A percentile compares a stretch with the other conserved stretches of the same genome.
phyloP scores from a whole-genome alignment of 2,113 vertebrate genomes.

The Carassius gibelio region DNA sequence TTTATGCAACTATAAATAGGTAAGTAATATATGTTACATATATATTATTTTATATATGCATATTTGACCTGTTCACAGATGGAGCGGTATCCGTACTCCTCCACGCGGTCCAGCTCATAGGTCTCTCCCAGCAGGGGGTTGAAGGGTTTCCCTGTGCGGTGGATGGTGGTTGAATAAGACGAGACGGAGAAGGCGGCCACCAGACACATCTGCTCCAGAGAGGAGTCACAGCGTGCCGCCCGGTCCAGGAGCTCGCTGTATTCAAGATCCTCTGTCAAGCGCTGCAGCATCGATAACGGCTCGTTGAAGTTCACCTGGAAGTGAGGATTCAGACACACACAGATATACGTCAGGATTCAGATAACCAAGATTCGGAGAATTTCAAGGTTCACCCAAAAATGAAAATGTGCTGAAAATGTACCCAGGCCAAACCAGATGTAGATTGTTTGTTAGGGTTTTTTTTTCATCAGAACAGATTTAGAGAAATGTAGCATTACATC shows the following conservation, averaged over 20 bases:
- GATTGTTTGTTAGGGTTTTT: no score
- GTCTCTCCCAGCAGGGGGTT: constrained; percentile 78
- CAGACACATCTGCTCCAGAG: constrained; percentile 76
- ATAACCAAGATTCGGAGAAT: no score
- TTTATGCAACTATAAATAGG: background rate
- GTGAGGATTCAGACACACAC: background rate
- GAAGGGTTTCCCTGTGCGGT: constrained; percentile 77
- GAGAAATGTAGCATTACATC: no score
- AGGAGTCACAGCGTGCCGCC: constrained; percentile 73
- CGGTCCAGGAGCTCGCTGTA: constrained; percentile 92
- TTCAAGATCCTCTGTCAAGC: constrained; percentile 92
- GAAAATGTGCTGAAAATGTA: no score
- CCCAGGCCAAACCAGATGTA: no score
- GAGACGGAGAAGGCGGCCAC: constrained; percentile 77
- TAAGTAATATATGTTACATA: background rate
- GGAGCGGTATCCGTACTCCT: constrained; percentile 75
- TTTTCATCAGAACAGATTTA: no score
- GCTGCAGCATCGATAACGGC: constrained; percentile 90
- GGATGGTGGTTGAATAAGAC: constrained; percentile 76
- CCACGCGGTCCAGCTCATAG: constrained; percentile 74
- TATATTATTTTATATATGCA: background rate
- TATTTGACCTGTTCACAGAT: constrained; percentile 72
- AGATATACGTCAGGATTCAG: background rate
- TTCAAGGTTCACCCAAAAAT: no score
- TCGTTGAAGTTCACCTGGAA: constrained; percentile 85